Evolutionary conservation across 1,140 invertebrate genomes (phyloP).

Genomic region (Episyrphus balteatus): DNA sequence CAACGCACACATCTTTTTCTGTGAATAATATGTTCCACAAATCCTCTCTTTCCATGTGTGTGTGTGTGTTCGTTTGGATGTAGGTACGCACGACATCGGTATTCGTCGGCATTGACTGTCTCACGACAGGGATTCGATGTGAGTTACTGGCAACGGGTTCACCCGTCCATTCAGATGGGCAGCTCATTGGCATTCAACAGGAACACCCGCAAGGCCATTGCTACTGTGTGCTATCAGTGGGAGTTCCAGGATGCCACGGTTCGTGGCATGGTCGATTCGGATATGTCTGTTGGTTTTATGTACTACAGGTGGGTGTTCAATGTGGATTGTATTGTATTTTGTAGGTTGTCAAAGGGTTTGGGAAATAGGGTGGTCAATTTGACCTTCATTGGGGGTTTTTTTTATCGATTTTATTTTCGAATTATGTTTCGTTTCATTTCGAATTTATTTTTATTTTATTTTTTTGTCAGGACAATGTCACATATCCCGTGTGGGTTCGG

Average conservation of each 20-base stretch:
- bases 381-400: not conserved
- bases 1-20: no score
- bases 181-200: conserved; percentile 28
- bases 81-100: conserved; percentile 8
- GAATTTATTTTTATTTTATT: not conserved
- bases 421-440: not conserved
- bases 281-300: conserved; percentile 30
- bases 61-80: no score
- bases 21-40: no score
- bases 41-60: no score
- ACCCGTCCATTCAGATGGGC: conserved; percentile 31
- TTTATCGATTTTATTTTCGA: not conserved
- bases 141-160: conserved; percentile 33
- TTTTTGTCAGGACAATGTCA: conserved; percentile 13
- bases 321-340: not conserved
- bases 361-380: not conserved
- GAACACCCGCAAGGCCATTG: conserved; percentile 23
- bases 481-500: conserved; percentile 23
- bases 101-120: conserved; percentile 20
- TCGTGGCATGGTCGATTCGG: conserved; percentile 28
- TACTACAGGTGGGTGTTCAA: conserved; percentile 20
- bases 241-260: conserved; percentile 27
- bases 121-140: conserved; percentile 26
- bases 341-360: not conserved
- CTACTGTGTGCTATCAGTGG: conserved; percentile 30